Evolutionary conservation across 2,888 invertebrate genomes (phyloP).

Genomic region (Leucozona laternaria): DNA sequence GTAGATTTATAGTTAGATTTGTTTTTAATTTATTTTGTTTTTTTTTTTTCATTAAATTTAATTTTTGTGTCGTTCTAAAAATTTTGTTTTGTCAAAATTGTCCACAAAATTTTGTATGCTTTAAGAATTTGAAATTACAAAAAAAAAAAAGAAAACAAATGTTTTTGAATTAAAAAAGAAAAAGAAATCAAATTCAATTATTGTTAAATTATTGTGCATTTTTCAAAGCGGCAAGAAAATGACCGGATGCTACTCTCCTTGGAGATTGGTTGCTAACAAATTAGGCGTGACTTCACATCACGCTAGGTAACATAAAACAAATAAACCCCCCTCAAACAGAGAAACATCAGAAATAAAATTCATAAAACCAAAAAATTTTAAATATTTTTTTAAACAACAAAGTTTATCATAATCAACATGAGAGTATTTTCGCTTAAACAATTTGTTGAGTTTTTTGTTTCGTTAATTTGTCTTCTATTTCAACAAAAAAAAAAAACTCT

Average conservation of each 20-base stretch:
- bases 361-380: constrained; percentile 48
- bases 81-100: constrained; percentile 67
- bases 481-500: constrained; percentile 40
- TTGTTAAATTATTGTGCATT: constrained; percentile 76
- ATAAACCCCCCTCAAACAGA: constrained; percentile 70
- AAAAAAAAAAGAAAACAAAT: constrained; percentile 53
- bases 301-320: constrained; percentile 78
- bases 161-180: constrained; percentile 60
- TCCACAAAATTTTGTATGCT: constrained; percentile 67
- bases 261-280: constrained; percentile 97
- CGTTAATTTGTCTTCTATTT: constrained; percentile 57
- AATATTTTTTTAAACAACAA: constrained; percentile 48
- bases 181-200: constrained; percentile 69
- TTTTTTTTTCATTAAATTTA: not conserved
- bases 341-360: constrained; percentile 70
- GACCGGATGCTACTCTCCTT: constrained; percentile 93
- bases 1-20: constrained; percentile 60
- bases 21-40: constrained; percentile 8
- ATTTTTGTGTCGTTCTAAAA: constrained; percentile 42
- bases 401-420: constrained; percentile 63
- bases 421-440: constrained; percentile 68
- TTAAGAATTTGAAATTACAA: constrained; percentile 62
- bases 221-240: constrained; percentile 87
- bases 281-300: constrained; percentile 91
- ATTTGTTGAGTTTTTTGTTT: constrained; percentile 60